Evolutionary conservation across 2,888 invertebrate genomes (phyloP), one percentile per base, ranked within the genome.

Genomic region (Drosophila merina): DNA sequence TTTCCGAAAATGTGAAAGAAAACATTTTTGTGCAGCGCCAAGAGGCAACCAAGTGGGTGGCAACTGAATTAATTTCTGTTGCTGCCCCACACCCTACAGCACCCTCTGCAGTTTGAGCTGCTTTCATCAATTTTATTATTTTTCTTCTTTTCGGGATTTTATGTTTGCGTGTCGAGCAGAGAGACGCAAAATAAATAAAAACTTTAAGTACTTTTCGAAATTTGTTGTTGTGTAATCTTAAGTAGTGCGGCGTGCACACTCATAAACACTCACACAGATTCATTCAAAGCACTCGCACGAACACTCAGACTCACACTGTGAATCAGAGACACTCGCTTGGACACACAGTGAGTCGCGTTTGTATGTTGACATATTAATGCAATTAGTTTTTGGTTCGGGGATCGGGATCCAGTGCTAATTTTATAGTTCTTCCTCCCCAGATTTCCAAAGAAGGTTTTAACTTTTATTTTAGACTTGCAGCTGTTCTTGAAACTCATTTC

Each of bases 151-250:
- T 59, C 57, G 62, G 69, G 63, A 10, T 84, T 86, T 84, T 70
- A 81, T 87, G 87, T 82, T 77, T 88, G 81, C 79, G 85, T 86
- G 87, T 88, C 82, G 85, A 81, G 78, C 73, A 40, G 64, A 72
- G 72, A 68, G 74, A 78, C 76, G 82, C 79, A 84, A 88, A 84
- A 86, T 88, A 84, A 84, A 84, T 88, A 84, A 88, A 88, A 84
- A 86, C 88, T 88, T 86, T 88, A 88, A 84, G 84, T 84, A 88
- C 84, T 84, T 86, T 84, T 88, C 86, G 76, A 84, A 86, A 88
- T 86, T 76, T 86, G 86, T 86, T 87, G 84, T 82, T 82, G 77
- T 80, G 83, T 83, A 83, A 83, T 83, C 88, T 75, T 88, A 83
- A 84, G 88, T 88, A 86, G 74, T 70, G 79, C 80, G 86, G 71